Evolutionary conservation across 2,888 invertebrate species (phyloP).

Genomic region (Hirtodrosophila trivittata): DNA sequence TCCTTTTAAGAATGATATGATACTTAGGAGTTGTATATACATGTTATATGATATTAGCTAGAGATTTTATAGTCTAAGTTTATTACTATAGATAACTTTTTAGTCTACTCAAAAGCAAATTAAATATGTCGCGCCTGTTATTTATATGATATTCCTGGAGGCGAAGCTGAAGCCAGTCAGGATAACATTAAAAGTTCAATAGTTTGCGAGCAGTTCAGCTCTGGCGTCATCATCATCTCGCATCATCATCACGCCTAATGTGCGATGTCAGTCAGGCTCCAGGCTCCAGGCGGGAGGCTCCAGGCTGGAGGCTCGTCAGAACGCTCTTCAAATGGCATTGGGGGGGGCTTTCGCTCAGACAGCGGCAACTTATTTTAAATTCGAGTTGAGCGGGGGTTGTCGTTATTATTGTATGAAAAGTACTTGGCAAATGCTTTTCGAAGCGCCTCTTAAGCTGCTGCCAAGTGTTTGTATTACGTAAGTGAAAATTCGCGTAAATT

Average conservation of each 20-base stretch:
- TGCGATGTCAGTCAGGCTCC: slow-evolving; percentile 44
- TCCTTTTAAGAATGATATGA: slow-evolving; percentile 85
- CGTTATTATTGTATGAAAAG: slow-evolving; percentile 64
- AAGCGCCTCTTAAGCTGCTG: slow-evolving; percentile 58
- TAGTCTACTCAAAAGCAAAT: too few species aligned
- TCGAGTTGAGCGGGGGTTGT: slow-evolving; percentile 38
- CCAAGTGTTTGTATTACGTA: slow-evolving; percentile 59
- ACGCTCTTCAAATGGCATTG: slow-evolving; percentile 21
- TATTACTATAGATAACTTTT: too few species aligned
- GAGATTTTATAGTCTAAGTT: too few species aligned
- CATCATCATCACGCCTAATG: slow-evolving; percentile 52
- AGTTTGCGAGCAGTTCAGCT: slow-evolving; percentile 46
- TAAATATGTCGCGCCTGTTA: neutral
- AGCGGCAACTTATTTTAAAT: slow-evolving; percentile 58
- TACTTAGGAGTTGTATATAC: neutral
- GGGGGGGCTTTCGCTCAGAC: slow-evolving; percentile 6
- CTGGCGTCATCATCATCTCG: slow-evolving; percentile 54
- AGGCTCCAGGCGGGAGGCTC: slow-evolving; percentile 3
- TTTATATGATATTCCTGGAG: slow-evolving; percentile 1
- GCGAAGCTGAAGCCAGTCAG: neutral
- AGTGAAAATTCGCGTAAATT: slow-evolving; percentile 67
- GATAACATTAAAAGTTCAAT: slow-evolving; percentile 63
- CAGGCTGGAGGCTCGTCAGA: slow-evolving; percentile 18
- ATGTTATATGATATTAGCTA: neutral
- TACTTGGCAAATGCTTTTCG: slow-evolving; percentile 72